These are phyloP conservation scores for Apamea epomidion DNA, from an alignment of 2,888 invertebrate genomes.

Conservation along the genomic window DNA sequence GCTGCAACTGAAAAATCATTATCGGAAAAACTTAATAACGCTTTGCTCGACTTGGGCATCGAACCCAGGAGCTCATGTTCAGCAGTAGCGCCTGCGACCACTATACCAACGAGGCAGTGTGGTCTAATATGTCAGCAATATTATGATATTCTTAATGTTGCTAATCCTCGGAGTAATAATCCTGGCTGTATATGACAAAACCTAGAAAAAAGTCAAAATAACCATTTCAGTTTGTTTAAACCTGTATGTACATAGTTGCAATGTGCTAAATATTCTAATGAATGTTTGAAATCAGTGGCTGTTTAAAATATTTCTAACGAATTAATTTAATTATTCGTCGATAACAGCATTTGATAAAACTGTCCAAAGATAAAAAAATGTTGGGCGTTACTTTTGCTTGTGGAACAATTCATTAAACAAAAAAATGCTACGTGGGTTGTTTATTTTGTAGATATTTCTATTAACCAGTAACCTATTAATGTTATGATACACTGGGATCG, in stretches of 20 bases:
- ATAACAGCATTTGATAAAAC: slow-evolving; percentile 54
- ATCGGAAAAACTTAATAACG: too few species aligned
- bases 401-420: slow-evolving; percentile 9
- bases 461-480: neutral
- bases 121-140: neutral
- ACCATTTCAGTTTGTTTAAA: neutral
- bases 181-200: too few species aligned
- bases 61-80: neutral
- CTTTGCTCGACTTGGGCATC: neutral
- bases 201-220: neutral
- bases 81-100: neutral
- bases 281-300: slow-evolving; percentile 19
- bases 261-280: slow-evolving; percentile 20
- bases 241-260: neutral
- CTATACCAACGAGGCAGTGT: neutral
- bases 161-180: too few species aligned
- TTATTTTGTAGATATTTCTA: neutral
- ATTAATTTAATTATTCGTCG: slow-evolving; percentile 42
- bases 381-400: slow-evolving; percentile 8
- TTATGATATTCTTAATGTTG: neutral
- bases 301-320: slow-evolving; percentile 34
- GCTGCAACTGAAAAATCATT: neutral
- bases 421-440: neutral
- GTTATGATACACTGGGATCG: neutral
- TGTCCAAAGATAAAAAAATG: slow-evolving; percentile 29